phyloP scores from a whole-genome alignment of 2,888 invertebrate genomes.

The Tethea ocularis region DNA sequence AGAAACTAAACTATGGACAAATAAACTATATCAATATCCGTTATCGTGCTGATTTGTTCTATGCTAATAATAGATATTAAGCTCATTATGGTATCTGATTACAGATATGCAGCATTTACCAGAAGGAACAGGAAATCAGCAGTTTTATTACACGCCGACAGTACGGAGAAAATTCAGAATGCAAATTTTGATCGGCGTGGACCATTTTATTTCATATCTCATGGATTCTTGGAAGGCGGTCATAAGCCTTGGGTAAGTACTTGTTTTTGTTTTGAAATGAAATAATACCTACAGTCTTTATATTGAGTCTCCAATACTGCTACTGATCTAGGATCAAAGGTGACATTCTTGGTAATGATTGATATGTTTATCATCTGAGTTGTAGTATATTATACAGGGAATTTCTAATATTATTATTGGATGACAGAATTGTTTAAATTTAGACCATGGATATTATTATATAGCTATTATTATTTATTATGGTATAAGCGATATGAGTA shows the following conservation, averaged over 20 bases:
- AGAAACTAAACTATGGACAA: too few relatives aligned
- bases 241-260: constrained; percentile 89
- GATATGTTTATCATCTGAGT: neutral
- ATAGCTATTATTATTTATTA: too few relatives aligned
- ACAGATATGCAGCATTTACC: constrained; percentile 79
- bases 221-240: constrained; percentile 94
- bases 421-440: neutral
- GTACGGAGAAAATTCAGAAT: constrained; percentile 84
- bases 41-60: neutral
- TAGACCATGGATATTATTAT: too few relatives aligned
- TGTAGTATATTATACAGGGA: neutral
- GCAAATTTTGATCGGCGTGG: constrained; percentile 86
- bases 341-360: neutral
- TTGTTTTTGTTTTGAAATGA: constrained; percentile 13
- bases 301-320: neutral
- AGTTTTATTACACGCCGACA: constrained; percentile 86
- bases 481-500: too few relatives aligned
- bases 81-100: constrained; percentile 29
- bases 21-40: too few relatives aligned
- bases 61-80: neutral
- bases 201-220: constrained; percentile 90
- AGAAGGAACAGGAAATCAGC: constrained; percentile 85
- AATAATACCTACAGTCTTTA: constrained; percentile 2
- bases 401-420: neutral
- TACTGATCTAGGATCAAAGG: neutral